Percentiles rank a stretch among this genome's conserved stretches.
These are phyloP conservation scores for Camelus dromedarius DNA, from an alignment of 2,113 vertebrate genomes.

Conservation along the genomic window DNA sequence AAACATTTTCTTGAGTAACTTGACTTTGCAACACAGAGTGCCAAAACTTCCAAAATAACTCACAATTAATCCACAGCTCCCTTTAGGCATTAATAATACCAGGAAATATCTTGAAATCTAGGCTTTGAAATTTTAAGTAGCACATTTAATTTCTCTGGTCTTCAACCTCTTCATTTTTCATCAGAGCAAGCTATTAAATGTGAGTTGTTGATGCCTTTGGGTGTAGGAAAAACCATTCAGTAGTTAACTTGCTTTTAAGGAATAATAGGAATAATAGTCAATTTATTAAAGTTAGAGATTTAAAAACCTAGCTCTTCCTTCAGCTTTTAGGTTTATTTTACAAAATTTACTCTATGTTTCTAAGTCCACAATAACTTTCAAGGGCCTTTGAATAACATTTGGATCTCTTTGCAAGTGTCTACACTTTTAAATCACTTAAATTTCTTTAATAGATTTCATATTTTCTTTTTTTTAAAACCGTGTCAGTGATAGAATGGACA, in stretches of 20 bases:
- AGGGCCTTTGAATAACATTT: neutral
- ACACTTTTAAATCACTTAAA: neutral
- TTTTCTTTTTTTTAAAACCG: neutral
- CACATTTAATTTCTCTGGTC: neutral
- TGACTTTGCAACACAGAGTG: neutral
- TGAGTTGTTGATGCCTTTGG: neutral
- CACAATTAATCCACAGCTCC: neutral
- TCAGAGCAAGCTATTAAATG: neutral
- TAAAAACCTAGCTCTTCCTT: neutral
- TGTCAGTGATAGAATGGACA: neutral
- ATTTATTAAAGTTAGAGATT: conserved; percentile 14
- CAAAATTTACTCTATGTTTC: neutral
- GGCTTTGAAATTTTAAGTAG: neutral
- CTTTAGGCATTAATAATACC: neutral
- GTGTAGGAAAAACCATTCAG: neutral
- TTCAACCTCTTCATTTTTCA: neutral
- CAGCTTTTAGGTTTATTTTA: conserved; percentile 20
- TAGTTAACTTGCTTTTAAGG: conserved; percentile 36
- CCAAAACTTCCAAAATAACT: neutral
- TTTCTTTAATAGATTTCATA: neutral
- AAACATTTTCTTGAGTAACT: neutral
- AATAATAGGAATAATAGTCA: neutral
- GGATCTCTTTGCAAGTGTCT: neutral
- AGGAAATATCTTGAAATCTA: neutral
- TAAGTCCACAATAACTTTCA: neutral